These are phyloP conservation scores for Andrena haemorrhoa DNA, from an alignment of 2,888 invertebrate species.

Conservation along the genomic window DNA sequence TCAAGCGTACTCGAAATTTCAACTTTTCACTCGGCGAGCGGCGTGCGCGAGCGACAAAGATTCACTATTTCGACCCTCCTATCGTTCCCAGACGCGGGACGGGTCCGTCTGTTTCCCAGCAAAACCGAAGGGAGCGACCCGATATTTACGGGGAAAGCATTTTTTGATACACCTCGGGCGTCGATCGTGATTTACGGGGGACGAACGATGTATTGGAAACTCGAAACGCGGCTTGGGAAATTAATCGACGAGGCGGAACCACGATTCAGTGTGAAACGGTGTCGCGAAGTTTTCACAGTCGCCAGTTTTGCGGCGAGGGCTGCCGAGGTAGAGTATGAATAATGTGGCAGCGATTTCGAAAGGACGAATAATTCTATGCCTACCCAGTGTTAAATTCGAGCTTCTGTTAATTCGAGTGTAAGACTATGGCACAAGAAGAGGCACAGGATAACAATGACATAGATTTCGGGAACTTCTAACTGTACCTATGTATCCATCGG, in stretches of 20 bases:
- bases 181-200: constrained; percentile 24
- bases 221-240: constrained; percentile 19
- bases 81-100: constrained; percentile 1
- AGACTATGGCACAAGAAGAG: too few relatives aligned
- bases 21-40: constrained; percentile 17
- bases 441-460: background rate
- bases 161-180: constrained; percentile 30
- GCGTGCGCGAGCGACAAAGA: background rate
- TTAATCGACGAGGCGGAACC: background rate
- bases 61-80: constrained; percentile 3
- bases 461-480: background rate
- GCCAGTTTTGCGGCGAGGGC: background rate
- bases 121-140: background rate
- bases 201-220: constrained; percentile 4
- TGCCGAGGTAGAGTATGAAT: too few relatives aligned
- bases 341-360: too few relatives aligned
- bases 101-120: background rate
- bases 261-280: background rate
- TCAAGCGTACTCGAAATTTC: constrained; percentile 53
- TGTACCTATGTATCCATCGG: background rate
- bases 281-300: background rate
- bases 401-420: too few relatives aligned
- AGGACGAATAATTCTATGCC: too few relatives aligned
- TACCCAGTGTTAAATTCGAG: too few relatives aligned
- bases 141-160: constrained; percentile 28